These are phyloP conservation scores for Macrosiphum euphorbiae DNA, from an alignment of 2,888 invertebrate species.

Conservation along the genomic window DNA sequence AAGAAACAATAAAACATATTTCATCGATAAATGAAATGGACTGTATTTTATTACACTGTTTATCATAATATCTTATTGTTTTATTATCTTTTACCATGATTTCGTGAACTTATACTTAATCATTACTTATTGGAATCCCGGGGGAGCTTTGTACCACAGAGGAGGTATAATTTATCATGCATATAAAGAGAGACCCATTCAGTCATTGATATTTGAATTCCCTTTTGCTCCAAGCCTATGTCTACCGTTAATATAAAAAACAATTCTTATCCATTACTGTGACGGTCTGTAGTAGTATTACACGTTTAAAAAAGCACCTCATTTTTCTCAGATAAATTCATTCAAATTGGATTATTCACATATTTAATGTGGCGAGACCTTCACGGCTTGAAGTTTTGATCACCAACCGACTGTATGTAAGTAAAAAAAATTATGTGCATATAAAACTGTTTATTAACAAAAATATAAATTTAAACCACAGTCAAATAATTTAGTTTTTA, in stretches of 20 bases:
- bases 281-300: neutral
- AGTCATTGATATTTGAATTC: neutral
- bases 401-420: neutral
- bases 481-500: neutral
- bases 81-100: neutral
- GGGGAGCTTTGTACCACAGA: neutral
- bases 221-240: neutral
- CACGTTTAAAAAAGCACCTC: neutral
- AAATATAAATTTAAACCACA: neutral
- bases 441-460: neutral
- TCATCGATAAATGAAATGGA: neutral
- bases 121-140: neutral
- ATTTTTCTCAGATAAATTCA: neutral
- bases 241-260: neutral
- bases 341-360: constrained; percentile 8
- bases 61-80: neutral
- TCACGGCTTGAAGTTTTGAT: neutral
- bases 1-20: neutral
- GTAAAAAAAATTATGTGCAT: neutral
- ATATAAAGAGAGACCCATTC: neutral
- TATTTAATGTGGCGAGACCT: neutral
- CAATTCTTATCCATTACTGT: constrained; percentile 13
- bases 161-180: neutral
- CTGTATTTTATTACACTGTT: neutral
- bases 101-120: neutral